Percentiles rank a stretch among this genome's conserved stretches.
Conservation (phyloP, 1,140 invertebrate genomes). For the Cotesia vestalis region DNA sequence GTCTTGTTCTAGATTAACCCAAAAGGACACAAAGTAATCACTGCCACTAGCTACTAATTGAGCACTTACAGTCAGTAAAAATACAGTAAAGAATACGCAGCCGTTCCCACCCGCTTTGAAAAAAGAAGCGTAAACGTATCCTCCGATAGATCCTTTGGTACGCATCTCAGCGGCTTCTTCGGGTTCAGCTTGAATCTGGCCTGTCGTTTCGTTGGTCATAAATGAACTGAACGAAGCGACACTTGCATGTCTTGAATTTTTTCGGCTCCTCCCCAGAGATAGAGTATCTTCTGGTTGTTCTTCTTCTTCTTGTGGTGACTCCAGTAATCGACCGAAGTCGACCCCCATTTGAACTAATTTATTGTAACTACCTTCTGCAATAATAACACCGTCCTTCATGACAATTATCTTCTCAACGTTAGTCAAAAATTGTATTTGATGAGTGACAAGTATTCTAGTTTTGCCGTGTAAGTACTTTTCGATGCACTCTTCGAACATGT, state of each 20-base stretch:
- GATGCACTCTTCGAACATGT: constrained; percentile 81
- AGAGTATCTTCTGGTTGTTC: constrained; percentile 51
- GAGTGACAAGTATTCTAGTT: constrained; percentile 84
- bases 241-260: constrained; percentile 56
- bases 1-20: constrained; percentile 69
- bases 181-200: constrained; percentile 48
- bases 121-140: not conserved
- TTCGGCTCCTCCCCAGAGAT: constrained; percentile 50
- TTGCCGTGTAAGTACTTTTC: constrained; percentile 75
- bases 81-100: constrained; percentile 68
- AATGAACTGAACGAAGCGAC: constrained; percentile 57
- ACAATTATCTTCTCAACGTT: constrained; percentile 80
- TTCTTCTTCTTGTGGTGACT: constrained; percentile 52
- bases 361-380: constrained; percentile 65
- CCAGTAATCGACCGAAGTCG: constrained; percentile 73
- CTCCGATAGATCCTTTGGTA: constrained; percentile 70
- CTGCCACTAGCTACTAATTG: constrained; percentile 75
- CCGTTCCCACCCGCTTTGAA: constrained; percentile 65
- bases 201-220: constrained; percentile 50
- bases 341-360: constrained; percentile 69
- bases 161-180: constrained; percentile 40
- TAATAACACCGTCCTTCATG: constrained; percentile 73
- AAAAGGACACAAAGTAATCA: constrained; percentile 82
- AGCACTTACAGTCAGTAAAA: constrained; percentile 72
- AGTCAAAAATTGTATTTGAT: constrained; percentile 85